These are phyloP conservation scores for Acanthisitta chloris DNA, from an alignment of 2,113 vertebrate genomes.

Conservation along the genomic window DNA sequence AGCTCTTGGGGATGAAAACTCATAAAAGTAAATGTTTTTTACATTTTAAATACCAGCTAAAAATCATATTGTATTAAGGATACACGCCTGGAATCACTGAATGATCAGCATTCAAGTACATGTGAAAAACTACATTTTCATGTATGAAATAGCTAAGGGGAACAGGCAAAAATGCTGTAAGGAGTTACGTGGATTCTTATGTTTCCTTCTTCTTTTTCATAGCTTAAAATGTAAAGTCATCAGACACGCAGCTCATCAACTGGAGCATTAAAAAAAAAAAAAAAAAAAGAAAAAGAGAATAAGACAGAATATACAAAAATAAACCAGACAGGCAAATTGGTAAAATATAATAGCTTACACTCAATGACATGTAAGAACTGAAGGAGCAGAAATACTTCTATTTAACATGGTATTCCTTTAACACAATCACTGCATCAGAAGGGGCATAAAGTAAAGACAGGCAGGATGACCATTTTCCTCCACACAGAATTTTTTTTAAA, in stretches of 20 bases:
- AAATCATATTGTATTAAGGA: neutral
- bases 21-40: neutral
- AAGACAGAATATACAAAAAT: neutral
- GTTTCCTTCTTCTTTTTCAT: neutral
- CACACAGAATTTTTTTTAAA: neutral
- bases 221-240: neutral
- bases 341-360: neutral
- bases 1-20: neutral
- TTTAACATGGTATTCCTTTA: neutral
- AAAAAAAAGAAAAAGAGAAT: neutral
- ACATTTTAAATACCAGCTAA: neutral
- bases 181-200: neutral
- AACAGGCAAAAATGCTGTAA: neutral
- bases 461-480: neutral
- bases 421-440: neutral
- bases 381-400: neutral
- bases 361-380: neutral
- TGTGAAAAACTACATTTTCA: neutral
- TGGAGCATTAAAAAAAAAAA: neutral
- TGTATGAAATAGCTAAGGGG: neutral
- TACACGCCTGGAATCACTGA: neutral
- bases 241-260: neutral
- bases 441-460: neutral
- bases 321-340: neutral
- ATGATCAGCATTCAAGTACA: neutral